Conservation (phyloP, 2,113 vertebrate genomes). For the Cololabis saira region DNA sequence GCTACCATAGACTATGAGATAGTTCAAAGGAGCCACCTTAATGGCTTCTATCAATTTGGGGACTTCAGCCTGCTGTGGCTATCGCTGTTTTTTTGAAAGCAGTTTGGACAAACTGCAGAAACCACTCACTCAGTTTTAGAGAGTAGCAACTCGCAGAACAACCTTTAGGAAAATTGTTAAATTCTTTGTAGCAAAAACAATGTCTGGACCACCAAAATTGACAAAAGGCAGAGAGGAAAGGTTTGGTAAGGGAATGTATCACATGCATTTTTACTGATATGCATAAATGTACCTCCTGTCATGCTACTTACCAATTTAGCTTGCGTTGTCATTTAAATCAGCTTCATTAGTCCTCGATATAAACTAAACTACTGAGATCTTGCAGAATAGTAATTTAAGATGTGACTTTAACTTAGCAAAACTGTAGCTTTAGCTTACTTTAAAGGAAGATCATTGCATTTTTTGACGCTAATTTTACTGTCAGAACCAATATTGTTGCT, state of each 20-base stretch:
- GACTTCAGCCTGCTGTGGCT: no score
- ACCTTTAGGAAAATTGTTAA: no score
- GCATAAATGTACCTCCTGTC: background rate
- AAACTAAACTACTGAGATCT: background rate
- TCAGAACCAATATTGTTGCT: background rate
- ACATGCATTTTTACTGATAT: background rate
- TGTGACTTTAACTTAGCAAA: conserved; percentile 22
- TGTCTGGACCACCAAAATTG: no score
- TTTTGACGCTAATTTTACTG: background rate
- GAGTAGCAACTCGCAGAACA: no score
- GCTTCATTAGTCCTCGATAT: conserved; percentile 11
- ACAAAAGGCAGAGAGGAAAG: no score
- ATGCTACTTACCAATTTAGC: background rate
- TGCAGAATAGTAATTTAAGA: conserved; percentile 6
- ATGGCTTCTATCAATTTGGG: no score
- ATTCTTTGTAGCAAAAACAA: no score
- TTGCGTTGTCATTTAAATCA: conserved; percentile 10
- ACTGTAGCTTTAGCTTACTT: conserved; percentile 17
- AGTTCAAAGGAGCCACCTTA: no score
- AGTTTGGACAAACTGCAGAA: no score
- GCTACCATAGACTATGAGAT: background rate
- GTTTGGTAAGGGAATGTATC: background rate
- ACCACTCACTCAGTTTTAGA: no score
- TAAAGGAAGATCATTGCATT: background rate
- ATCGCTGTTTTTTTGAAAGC: no score